Conservation (phyloP, 2,888 invertebrate species). For the Melipona bicolor region DNA sequence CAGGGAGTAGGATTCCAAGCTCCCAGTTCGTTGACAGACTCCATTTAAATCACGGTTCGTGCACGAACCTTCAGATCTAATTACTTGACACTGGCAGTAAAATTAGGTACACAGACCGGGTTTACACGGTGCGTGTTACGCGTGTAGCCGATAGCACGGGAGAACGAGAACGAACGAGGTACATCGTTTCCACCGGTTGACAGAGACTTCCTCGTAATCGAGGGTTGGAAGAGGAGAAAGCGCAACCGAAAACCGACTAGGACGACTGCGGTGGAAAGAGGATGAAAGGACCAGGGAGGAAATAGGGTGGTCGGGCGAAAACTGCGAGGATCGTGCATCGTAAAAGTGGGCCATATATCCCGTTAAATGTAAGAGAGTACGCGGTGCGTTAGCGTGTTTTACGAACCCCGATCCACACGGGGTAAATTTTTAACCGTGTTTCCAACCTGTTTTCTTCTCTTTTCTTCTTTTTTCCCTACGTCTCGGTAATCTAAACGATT, state of each 20-base stretch:
- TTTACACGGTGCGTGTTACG: background rate
- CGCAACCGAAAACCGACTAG: constrained; percentile 24
- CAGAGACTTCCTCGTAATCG: constrained; percentile 23
- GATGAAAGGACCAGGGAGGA: constrained; percentile 25
- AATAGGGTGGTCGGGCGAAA: constrained; percentile 44
- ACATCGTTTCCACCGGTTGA: constrained; percentile 38
- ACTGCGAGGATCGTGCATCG: constrained; percentile 28
- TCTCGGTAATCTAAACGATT: background rate
- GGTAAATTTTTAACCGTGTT: background rate
- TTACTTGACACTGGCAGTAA: constrained; percentile 62
- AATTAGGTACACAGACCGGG: constrained; percentile 59
- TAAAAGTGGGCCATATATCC: constrained; percentile 37
- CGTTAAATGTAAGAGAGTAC: constrained; percentile 41
- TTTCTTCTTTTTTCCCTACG: background rate
- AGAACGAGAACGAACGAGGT: constrained; percentile 32
- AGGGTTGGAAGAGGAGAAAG: background rate
- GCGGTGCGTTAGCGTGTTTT: constrained; percentile 29
- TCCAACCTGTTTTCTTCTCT: background rate
- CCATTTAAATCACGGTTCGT: constrained; percentile 70
- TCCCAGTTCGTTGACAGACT: constrained; percentile 59
- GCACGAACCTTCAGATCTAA: constrained; percentile 59
- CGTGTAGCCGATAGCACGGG: constrained; percentile 23
- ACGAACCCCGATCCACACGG: background rate
- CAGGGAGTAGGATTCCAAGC: constrained; percentile 41
- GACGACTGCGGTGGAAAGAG: constrained; percentile 9